These are phyloP conservation scores for Aleiodes testaceus DNA, from an alignment of 2,888 invertebrate species.

Conservation along the genomic window DNA sequence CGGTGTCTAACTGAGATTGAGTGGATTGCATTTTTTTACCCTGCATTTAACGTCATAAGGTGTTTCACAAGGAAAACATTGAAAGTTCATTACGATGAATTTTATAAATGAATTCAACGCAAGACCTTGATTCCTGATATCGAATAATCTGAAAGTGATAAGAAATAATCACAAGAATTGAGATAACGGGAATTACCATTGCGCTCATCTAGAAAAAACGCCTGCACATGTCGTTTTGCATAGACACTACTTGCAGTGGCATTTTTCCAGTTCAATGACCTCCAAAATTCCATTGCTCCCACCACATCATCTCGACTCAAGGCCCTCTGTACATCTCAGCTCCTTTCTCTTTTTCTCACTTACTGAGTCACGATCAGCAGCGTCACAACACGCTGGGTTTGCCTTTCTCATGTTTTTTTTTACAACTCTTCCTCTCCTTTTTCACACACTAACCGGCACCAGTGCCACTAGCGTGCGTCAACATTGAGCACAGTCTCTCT, in stretches of 20 bases:
- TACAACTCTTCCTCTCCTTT: conserved; percentile 4
- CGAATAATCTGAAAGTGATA: no score
- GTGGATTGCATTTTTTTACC: no score
- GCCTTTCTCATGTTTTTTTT: neutral
- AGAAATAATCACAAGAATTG: no score
- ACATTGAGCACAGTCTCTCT: neutral
- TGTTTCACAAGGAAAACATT: no score
- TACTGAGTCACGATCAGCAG: conserved; percentile 25
- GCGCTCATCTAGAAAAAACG: no score
- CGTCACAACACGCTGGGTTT: conserved; percentile 25
- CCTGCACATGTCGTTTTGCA: no score
- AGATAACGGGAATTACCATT: no score
- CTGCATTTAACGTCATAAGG: no score
- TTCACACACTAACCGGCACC: conserved; percentile 4
- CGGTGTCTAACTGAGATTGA: no score
- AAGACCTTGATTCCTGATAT: no score
- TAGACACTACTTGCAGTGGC: neutral
- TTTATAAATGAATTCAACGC: no score
- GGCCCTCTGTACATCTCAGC: conserved; percentile 2
- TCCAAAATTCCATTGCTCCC: conserved; percentile 2
- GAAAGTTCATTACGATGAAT: no score
- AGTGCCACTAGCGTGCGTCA: conserved; percentile 10
- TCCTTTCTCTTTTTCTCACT: conserved; percentile 26
- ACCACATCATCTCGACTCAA: conserved; percentile 12
- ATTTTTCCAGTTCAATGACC: conserved; percentile 23